Percentiles rank a stretch among this genome's conserved stretches.
These are phyloP conservation scores for Mythimna ferrago DNA, from an alignment of 2,888 invertebrate genomes.

Conservation along the genomic window DNA sequence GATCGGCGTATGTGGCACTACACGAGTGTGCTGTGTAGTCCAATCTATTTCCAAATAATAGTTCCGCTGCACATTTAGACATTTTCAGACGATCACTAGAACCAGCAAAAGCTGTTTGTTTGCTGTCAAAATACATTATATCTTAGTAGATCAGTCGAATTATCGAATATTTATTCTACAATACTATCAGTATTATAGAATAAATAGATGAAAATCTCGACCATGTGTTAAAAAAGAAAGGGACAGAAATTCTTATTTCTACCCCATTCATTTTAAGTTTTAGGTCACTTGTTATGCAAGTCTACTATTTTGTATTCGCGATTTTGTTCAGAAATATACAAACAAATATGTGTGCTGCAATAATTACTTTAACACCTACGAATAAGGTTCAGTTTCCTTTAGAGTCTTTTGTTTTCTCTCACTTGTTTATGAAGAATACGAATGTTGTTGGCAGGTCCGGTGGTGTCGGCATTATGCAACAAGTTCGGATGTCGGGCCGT, in stretches of 20 bases:
- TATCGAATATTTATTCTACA: too few species aligned
- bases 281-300: background rate
- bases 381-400: background rate
- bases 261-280: background rate
- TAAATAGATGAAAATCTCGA: background rate
- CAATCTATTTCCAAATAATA: too few species aligned
- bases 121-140: background rate
- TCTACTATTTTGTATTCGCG: background rate
- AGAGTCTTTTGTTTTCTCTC: conserved; percentile 7
- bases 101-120: too few species aligned
- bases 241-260: background rate
- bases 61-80: too few species aligned
- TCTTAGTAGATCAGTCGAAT: background rate
- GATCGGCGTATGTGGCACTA: too few species aligned
- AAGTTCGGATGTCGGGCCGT: conserved; percentile 98
- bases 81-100: too few species aligned
- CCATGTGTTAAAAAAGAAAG: background rate
- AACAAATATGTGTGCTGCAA: too few species aligned
- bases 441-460: conserved; percentile 92
- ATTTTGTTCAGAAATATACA: background rate
- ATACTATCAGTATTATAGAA: too few species aligned
- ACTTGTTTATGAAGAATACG: conserved; percentile 28
- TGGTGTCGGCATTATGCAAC: conserved; percentile 98
- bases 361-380: background rate
- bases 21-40: too few species aligned